Evolutionary conservation across 1,140 invertebrate species (phyloP), one percentile per base, ranked within the genome.

Genomic region (Drosophila burlai): DNA sequence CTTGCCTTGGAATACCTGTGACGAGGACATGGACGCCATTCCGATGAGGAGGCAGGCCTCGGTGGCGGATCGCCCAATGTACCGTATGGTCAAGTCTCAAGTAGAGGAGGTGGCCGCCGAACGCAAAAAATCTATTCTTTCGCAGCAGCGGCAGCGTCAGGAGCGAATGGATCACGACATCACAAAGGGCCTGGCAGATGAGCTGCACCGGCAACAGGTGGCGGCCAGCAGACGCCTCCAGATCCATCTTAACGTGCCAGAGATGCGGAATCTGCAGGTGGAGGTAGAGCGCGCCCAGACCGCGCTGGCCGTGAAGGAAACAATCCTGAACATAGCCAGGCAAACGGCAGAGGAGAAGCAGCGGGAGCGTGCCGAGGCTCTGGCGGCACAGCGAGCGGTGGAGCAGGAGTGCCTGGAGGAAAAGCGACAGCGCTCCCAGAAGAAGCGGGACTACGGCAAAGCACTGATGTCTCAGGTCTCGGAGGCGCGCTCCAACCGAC

Each of bases 71-170:
- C 69, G 57, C 24, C 43, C 57, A 0, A 13, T 87, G 2, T 83
- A 54, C 18, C 72, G 76, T 0, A 40, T 58, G 49, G 52, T 80
- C 9, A 83, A 83, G 24, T 42, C 66, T 21, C 84, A 87, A 61
- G 83, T 87, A 50, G 76, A 76, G 31, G 76, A 87, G 31, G 46
- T 83, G 18, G 83, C 84, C 21, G 68, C 78, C 21, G 68, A 83
- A 15, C 84, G 84, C 21, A 54, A 67, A 36, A 62, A 43, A 26
- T 42, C 69, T 5, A 52, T 66, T 40, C 36, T 57, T 2, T 57
- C 54, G 38, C 58, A 73, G 58, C 77, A 73, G 6, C 57, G 59
- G 11, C 52, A 78, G 43, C 46, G 64, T 16, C 52, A 76, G 15
- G 62, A 71, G 59, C 67, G 47, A 9, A 60, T 64, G 9, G 55